Base-by-base conservation (phyloP, 2,888 invertebrate species). In the Brachypterus glaber region DNA sequence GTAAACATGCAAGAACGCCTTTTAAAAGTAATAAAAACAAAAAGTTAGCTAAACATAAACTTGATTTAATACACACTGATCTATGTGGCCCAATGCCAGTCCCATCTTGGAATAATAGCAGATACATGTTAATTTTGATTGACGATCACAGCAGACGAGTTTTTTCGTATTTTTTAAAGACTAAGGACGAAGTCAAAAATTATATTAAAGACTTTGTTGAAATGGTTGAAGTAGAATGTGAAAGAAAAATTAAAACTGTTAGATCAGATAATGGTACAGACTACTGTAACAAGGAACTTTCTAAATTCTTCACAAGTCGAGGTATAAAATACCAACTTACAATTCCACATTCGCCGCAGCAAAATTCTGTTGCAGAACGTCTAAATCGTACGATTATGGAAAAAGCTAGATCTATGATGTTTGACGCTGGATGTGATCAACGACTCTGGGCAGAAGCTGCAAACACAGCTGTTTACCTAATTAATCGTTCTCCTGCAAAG, bases 11-110 rank as follows among this genome's bases (percentile, higher is more conserved):
- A n/a, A n/a, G 44, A 37, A 44, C 33, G 41, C 58, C 35, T 57
- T 58, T 48, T 54, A 38, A n/a, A n/a, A n/a, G n/a, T n/a, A n/a
- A n/a, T n/a, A n/a, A n/a, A n/a, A n/a, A n/a, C n/a, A n/a, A n/a
- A 53, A 62, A 42, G 51, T 54, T 36, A 37, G 47, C 16, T 26
- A 37, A 3, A 40, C 30, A 47, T 14, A 40, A 33, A 25, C 25
- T 47, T 12, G 41, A 45, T 13, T 27, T 47, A n/a, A 40, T 47
- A 7, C 47, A 47, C 32, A 37, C 42, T 24, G 43, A 46, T 30
- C n/a, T 45, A 14, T 9, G 12, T 13, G 43, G 44, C 14, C 39
- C 44, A 13, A 45, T 46, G 37, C 39, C 45, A 33, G 21, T 41
- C 2, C 17, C 32, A 33, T 44, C 44, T 9, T 38, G 33, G 33